Evolutionary conservation across 2,888 invertebrate genomes (phyloP), one percentile per base, ranked within the genome.

Genomic region (Caenorhabditis angaria): DNA sequence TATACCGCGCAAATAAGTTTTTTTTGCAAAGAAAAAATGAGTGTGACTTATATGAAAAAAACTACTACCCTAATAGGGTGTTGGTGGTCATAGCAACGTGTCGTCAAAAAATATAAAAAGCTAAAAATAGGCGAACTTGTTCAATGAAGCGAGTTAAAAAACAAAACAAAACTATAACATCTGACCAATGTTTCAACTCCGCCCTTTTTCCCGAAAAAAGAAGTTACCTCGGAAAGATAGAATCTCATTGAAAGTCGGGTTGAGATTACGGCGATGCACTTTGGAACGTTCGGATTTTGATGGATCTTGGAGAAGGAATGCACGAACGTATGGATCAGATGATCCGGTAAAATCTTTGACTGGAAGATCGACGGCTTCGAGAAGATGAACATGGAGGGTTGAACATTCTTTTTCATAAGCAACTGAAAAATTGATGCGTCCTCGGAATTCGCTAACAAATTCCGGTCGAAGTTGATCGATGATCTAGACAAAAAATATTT

Each of bases 281-380:
- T 80, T 80, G 47, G 83, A 85, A 22, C 81, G 54, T 56, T 82
- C 76, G 24, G 69, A 81, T 8, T 77, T 78, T 53, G 65, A 59
- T 0, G 83, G 82, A 27, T 79, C 73, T 62, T 84, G 81, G 20
- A 83, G 76, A 25, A 85, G 62, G 65, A 83, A 85, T 14, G 77
- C 83, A n/a, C 83, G 77, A 51, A 85, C 85, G 60, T 84, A 85
- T 0, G 85, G 85, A 35, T 85, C 85, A 2, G 85, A 85, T 18
- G 80, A 80, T 3, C 85, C 85, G 25, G 82, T 85, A 54, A 85
- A 77, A 60, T 86, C 86, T 55, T 80, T 80, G 22, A 84, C 79
- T 0, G 86, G 85, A 10, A 86, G 76, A 27, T 86, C 85, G 25
- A 86, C 81, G 8, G 85, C 86, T 61, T 86, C 84, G 56, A 86